Conservation (phyloP, 2,113 vertebrate genomes). For the Poicephalus gulielmi region DNA sequence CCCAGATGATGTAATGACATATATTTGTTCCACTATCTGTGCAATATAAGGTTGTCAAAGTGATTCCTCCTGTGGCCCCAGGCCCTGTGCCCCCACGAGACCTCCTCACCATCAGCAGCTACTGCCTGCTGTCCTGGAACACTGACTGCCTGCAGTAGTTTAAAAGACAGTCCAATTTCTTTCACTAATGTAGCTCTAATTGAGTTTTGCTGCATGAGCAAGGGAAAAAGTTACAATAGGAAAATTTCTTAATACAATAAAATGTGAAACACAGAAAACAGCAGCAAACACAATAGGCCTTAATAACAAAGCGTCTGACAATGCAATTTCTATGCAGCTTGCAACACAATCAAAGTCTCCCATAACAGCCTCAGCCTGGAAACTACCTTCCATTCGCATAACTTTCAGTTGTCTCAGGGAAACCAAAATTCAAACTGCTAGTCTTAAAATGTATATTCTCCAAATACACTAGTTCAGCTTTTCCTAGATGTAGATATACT, state of each 20-base stretch:
- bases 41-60: rapidly evolving
- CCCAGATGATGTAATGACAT: rapidly evolving
- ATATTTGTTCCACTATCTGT: rapidly evolving
- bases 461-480: rapidly evolving
- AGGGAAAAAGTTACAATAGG: neutral
- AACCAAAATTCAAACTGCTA: neutral
- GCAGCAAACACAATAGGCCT: neutral
- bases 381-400: rapidly evolving
- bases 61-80: rapidly evolving
- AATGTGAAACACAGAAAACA: neutral
- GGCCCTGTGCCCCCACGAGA: rapidly evolving
- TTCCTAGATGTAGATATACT: rapidly evolving
- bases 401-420: neutral
- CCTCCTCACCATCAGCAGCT: rapidly evolving
- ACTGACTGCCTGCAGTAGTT: rapidly evolving
- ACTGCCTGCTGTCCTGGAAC: neutral
- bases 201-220: neutral
- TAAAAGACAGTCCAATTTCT: neutral
- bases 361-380: neutral
- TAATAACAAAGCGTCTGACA: neutral
- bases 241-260: neutral
- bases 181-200: neutral
- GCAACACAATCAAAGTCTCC: rapidly evolving
- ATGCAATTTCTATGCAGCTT: rapidly evolving
- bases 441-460: rapidly evolving